Conservation (phyloP, 1,140 invertebrate species). For the Metaphire vulgaris region DNA sequence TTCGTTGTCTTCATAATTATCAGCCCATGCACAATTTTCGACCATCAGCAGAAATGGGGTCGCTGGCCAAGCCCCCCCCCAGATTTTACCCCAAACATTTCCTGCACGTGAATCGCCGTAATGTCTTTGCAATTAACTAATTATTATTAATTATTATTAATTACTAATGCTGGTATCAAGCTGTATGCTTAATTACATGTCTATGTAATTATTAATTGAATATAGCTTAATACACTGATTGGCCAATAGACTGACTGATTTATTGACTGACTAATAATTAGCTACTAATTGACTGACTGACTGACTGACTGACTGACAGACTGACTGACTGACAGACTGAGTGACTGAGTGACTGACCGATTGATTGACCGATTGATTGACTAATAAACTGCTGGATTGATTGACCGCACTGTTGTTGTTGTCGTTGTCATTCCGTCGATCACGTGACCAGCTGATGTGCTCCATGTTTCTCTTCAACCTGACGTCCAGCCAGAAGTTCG, state of each 20-base stretch:
- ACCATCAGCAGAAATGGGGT: no score
- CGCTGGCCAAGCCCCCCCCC: no score
- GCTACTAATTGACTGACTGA: background rate
- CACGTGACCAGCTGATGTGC: conserved; percentile 90
- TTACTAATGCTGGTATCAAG: background rate
- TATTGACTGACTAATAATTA: no score
- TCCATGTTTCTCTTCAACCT: conserved; percentile 94
- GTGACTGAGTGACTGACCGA: conserved; percentile 74
- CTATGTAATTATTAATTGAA: background rate
- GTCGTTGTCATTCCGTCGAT: no score
- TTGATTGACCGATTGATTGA: conserved; percentile 60
- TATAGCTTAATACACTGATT: background rate
- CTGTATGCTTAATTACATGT: background rate
- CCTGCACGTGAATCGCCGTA: no score
- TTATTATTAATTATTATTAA: background rate
- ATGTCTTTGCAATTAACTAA: no score
- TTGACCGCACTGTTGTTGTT: no score
- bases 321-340: background rate
- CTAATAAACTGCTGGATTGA: background rate
- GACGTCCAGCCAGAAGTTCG: conserved; percentile 96
- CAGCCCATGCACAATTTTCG: no score
- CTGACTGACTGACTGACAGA: background rate
- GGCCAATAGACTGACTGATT: background rate
- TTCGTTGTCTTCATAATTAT: no score
- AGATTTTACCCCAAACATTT: no score